Conservation (phyloP, 2,113 vertebrate genomes). For the Corythaixoides concolor region DNA sequence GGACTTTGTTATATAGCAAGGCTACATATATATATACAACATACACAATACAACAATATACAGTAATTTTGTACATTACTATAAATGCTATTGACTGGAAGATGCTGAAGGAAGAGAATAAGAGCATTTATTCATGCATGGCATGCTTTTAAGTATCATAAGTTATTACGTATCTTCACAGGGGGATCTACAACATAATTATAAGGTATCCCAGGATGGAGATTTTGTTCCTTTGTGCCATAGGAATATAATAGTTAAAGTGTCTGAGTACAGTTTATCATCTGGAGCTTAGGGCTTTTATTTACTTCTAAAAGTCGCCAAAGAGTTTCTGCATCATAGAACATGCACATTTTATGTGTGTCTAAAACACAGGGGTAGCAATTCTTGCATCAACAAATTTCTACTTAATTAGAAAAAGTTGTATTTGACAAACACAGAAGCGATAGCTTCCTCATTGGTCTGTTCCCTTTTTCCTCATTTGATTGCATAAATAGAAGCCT, state of each 20-base stretch:
- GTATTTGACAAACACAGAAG: not conserved
- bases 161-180: not conserved
- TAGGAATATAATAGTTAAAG: not conserved
- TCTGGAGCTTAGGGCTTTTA: not conserved
- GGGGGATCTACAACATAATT: not conserved
- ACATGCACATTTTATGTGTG: accelerated
- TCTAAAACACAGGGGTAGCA: not conserved
- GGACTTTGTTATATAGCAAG: not conserved
- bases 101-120: not conserved
- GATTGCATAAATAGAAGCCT: not conserved
- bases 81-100: not conserved
- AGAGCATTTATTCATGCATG: not conserved
- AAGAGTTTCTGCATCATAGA: not conserved
- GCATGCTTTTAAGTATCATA: not conserved
- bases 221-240: not conserved
- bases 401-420: not conserved
- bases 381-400: not conserved
- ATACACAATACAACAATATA: not conserved
- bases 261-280: not conserved
- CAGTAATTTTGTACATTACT: not conserved
- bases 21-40: not conserved
- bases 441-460: not conserved
- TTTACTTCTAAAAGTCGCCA: not conserved
- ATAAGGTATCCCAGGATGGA: not conserved
- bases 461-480: not conserved